Percentiles rank a stretch among this genome's conserved stretches.
Evolutionary conservation across 2,797 vertebrate genomes (phyloP).

Genomic region (Notolepis coatsorum): DNA sequence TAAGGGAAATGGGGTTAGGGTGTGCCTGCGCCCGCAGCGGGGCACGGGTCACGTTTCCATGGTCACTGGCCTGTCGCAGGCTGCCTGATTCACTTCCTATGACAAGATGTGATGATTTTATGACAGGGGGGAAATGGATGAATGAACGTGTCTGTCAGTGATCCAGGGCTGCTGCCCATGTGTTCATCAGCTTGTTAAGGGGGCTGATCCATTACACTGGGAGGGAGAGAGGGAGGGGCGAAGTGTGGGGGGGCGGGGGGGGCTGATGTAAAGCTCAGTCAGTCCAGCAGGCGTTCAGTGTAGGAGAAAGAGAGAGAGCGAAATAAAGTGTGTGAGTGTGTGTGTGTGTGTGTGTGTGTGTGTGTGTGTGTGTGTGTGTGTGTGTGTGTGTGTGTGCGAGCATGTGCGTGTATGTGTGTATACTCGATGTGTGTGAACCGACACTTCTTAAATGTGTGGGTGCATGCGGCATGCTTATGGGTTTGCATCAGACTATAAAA

Average conservation of each 20-base stretch:
- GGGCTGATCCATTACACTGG: neutral
- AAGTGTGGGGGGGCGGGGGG: neutral
- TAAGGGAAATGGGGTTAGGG: conserved; percentile 52
- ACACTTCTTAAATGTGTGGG: too few relatives aligned
- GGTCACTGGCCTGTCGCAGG: conserved; percentile 13
- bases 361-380: neutral
- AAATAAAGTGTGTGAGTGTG: neutral
- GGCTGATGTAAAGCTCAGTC: conserved; percentile 1
- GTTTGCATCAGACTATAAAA: too few relatives aligned
- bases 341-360: conserved; percentile 6
- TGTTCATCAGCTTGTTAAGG: conserved; percentile 6
- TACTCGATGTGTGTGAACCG: too few relatives aligned
- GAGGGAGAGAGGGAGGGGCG: neutral
- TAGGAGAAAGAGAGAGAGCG: neutral
- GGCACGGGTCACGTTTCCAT: conserved; percentile 53
- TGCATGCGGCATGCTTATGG: too few relatives aligned
- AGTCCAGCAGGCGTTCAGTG: conserved; percentile 2
- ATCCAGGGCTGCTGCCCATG: neutral
- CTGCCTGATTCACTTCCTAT: conserved; percentile 27
- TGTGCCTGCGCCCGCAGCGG: conserved; percentile 39
- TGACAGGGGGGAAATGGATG: conserved; percentile 22
- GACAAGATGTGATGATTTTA: conserved; percentile 45
- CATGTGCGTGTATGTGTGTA: too few relatives aligned
- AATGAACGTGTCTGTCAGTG: conserved; percentile 7
- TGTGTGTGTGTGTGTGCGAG: conserved; percentile 1